Evolutionary conservation across 2,113 vertebrate species (phyloP).

Genomic region (Motacilla tschutschensis): DNA sequence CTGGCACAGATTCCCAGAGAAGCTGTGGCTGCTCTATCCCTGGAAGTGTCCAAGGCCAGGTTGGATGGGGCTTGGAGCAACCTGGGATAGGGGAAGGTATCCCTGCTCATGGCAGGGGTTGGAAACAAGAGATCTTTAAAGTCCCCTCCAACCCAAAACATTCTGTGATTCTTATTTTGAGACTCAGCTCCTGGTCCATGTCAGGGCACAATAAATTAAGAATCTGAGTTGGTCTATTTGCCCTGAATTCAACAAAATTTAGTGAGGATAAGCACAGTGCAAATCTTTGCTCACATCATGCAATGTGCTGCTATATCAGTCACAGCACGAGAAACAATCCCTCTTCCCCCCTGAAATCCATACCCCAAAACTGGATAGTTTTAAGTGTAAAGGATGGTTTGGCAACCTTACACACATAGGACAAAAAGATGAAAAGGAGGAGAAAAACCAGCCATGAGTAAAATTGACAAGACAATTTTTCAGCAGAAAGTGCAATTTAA

Average conservation of each 20-base stretch:
- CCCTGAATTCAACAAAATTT: not conserved
- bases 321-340: not conserved
- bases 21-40: not conserved
- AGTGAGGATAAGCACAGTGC: not conserved
- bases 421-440: not conserved
- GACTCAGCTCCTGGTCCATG: not conserved
- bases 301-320: not conserved
- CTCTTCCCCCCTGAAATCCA: not conserved
- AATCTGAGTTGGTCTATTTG: not conserved
- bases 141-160: not conserved
- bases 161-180: not conserved
- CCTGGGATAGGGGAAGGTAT: not conserved
- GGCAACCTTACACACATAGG: not conserved
- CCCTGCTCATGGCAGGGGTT: not conserved
- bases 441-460: not conserved
- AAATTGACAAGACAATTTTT: not conserved
- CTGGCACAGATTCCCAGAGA: not conserved
- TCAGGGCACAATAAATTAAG: not conserved
- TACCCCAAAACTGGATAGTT: not conserved
- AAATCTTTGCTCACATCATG: not conserved
- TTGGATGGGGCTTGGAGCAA: fast-evolving
- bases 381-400: not conserved
- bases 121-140: not conserved
- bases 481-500: conserved; percentile 8
- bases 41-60: fast-evolving